Evolutionary conservation across 2,113 vertebrate species (phyloP).

Genomic region (Ptychochromis oligacanthus): DNA sequence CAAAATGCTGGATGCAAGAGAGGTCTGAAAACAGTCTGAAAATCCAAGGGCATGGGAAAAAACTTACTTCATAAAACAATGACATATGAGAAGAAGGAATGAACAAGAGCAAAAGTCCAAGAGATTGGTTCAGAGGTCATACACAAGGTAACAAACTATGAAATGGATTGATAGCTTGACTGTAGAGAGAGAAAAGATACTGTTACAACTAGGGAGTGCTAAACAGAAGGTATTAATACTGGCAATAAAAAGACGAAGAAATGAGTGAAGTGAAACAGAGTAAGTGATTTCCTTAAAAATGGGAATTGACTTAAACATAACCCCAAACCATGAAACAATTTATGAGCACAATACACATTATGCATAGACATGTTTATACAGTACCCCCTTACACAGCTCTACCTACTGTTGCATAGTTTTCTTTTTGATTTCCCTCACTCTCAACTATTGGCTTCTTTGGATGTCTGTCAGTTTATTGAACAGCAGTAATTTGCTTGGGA

Average conservation of each 20-base stretch:
- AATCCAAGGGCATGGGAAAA: background rate
- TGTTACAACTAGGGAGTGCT: background rate
- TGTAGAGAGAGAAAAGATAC: background rate
- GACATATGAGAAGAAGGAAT: background rate
- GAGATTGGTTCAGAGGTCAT: background rate
- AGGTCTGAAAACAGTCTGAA: too few relatives aligned
- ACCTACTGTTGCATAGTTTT: background rate
- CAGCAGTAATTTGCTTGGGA: too few relatives aligned
- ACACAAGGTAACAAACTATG: background rate
- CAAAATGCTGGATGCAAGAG: too few relatives aligned
- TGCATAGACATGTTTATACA: too few relatives aligned
- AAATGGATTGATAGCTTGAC: background rate
- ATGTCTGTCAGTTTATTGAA: too few relatives aligned
- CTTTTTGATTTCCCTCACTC: too few relatives aligned
- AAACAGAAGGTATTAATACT: background rate
- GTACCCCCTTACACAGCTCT: background rate
- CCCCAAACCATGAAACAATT: background rate
- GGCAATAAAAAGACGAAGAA: background rate
- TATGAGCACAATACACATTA: background rate
- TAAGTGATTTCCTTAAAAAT: background rate
- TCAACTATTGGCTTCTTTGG: too few relatives aligned
- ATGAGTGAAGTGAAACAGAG: background rate
- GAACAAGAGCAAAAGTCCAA: background rate
- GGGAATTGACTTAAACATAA: background rate
- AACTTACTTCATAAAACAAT: background rate